Evolutionary conservation across 2,797 vertebrate species (phyloP), one percentile per base, ranked within the genome.

Genomic region (Spatula clypeata): DNA sequence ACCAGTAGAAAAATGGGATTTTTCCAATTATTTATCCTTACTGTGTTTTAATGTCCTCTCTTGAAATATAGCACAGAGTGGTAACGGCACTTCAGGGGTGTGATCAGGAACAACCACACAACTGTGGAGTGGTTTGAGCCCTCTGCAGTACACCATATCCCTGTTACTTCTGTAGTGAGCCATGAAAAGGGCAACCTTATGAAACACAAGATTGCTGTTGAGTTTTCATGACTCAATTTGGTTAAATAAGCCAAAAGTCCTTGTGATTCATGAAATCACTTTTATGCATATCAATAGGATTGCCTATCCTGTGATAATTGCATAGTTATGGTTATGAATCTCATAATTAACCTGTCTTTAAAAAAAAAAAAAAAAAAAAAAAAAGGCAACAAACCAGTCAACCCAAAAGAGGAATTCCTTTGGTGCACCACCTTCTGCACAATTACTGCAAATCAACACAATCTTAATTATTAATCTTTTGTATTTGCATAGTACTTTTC

Each of bases 401-500:
- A 51, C 45, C 69, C 70, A 40, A 34, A 79, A 94, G 44, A 86
- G 31, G 73, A 36, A 87, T 71, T 91, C 61, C 75, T 93, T 81
- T 71, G 60, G 67, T 85, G 38, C 64, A 44, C 75, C 87, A 72
- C 61, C 92, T 92, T 91, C 80, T 49, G 34, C 75, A 74, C 60
- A 93, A 85, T 89, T 94, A 91, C 86, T 58, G 67, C 61, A 71
- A 55, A 79, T 77, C 85, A 88, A 79, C 54, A 83, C 29, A 44
- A 89, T 80, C 91, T 74, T 93, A 74, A 94, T 93, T 89, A 77
- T 77, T 71, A 61, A 75, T 82, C 75, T 92, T 89, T 45, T 79
- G 27, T 29, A 66, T 58, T 88, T 90, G 49, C 45, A 51, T 62
- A 65, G 58, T 12, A 24, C 54, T 83, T 94, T 66, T 75, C 61